Percentiles rank a stretch among this genome's conserved stretches.
These are phyloP conservation scores for Scaptomyza reducta DNA, from an alignment of 2,888 invertebrate genomes.

Conservation along the genomic window DNA sequence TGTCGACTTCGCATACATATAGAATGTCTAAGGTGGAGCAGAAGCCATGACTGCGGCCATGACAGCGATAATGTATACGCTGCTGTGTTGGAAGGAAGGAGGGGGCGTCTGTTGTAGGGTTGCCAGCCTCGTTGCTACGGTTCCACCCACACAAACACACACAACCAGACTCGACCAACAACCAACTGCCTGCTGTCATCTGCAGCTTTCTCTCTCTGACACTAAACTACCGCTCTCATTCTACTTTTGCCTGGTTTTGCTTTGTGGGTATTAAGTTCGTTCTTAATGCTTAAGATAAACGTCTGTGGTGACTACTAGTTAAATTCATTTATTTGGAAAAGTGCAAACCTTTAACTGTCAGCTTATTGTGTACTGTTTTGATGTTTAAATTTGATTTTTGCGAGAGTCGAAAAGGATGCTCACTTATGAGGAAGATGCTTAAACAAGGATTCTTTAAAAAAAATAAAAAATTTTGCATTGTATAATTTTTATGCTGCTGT, in stretches of 20 bases:
- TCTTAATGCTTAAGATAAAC: slow-evolving; percentile 72
- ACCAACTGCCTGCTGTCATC: slow-evolving; percentile 47
- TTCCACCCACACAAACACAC: slow-evolving; percentile 49
- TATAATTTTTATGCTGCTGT: too few relatives aligned
- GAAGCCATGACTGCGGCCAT: slow-evolving; percentile 82
- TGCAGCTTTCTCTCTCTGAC: slow-evolving; percentile 33
- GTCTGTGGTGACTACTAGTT: slow-evolving; percentile 35
- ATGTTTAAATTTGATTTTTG: too few relatives aligned
- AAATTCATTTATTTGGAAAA: not conserved
- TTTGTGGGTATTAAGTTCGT: slow-evolving; percentile 77
- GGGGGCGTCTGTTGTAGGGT: slow-evolving; percentile 56
- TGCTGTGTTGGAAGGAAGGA: slow-evolving; percentile 1
- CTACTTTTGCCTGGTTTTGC: slow-evolving; percentile 24
- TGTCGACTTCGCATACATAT: slow-evolving; percentile 64
- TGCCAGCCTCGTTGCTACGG: slow-evolving; percentile 40
- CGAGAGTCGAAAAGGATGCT: too few relatives aligned
- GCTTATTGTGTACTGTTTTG: not conserved
- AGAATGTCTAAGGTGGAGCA: slow-evolving; percentile 82
- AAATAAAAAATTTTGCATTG: too few relatives aligned
- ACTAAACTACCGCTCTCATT: slow-evolving; percentile 3
- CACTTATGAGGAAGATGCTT: too few relatives aligned
- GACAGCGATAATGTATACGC: slow-evolving; percentile 78
- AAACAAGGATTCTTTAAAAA: too few relatives aligned
- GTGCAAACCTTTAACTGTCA: slow-evolving; percentile 4
- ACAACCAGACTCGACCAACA: slow-evolving; percentile 51